These are phyloP conservation scores for Ctenosaura bakeri DNA, from an alignment of 2,797 vertebrate species.

Conservation along the genomic window DNA sequence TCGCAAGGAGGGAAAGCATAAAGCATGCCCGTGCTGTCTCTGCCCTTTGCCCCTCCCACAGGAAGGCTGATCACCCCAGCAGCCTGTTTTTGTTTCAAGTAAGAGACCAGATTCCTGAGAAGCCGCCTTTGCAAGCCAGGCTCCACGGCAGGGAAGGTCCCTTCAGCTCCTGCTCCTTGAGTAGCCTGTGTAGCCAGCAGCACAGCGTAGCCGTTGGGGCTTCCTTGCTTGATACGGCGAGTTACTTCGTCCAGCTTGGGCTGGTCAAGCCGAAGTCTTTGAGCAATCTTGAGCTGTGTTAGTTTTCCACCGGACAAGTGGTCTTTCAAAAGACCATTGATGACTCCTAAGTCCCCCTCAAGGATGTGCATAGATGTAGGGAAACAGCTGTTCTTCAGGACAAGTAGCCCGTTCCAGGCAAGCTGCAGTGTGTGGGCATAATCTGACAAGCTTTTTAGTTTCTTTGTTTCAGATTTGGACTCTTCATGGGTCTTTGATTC, in stretches of 20 bases:
- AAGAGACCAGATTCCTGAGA: constrained; percentile 97
- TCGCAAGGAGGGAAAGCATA: constrained; percentile 98
- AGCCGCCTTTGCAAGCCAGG: constrained; percentile 93
- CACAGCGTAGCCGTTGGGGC: constrained; percentile 91
- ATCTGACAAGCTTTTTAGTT: constrained; percentile 87
- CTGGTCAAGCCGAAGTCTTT: constrained; percentile 96
- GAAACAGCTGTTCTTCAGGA: constrained; percentile 98
- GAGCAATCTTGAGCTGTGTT: constrained; percentile 96
- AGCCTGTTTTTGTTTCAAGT: constrained; percentile 98
- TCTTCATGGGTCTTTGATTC: constrained; percentile 82
- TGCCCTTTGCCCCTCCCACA: constrained; percentile 90
- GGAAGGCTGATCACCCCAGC: constrained; percentile 97
- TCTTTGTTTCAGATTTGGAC: constrained; percentile 78
- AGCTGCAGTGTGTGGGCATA: constrained; percentile 90
- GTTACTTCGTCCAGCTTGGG: constrained; percentile 96
- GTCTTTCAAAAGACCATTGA: constrained; percentile 89
- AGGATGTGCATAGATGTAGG: constrained; percentile 95
- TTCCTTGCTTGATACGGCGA: constrained; percentile 92
- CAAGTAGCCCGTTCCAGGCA: constrained; percentile 94
- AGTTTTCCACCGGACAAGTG: constrained; percentile 83
- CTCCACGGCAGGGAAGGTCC: constrained; percentile 82
- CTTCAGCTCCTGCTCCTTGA: constrained; percentile 80
- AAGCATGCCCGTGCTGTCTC: constrained; percentile 91
- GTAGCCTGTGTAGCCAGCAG: constrained; percentile 93
- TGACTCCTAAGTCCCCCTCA: constrained; percentile 91